Conservation (phyloP, 2,797 vertebrate species). For the Remorina albescens region DNA sequence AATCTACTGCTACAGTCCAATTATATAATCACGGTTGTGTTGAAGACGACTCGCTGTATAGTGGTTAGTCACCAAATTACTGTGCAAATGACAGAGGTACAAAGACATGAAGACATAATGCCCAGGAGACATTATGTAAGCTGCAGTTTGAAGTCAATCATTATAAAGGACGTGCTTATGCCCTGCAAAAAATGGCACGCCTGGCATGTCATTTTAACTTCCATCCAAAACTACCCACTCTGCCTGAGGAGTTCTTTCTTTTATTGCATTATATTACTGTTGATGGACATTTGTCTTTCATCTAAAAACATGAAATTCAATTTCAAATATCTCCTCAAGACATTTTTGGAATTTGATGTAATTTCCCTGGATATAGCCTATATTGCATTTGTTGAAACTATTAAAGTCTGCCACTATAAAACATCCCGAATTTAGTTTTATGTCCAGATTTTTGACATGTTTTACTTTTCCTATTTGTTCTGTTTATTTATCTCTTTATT, state of each 20-base stretch:
- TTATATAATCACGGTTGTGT: not conserved
- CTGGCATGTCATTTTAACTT: slow-evolving; percentile 14
- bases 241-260: not conserved
- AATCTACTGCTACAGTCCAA: not conserved
- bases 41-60: slow-evolving; percentile 19
- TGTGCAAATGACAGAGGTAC: slow-evolving; percentile 31
- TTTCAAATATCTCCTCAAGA: slow-evolving; percentile 29
- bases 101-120: slow-evolving; percentile 15
- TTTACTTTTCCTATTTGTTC: not conserved
- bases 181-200: slow-evolving; percentile 15
- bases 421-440: slow-evolving; percentile 30
- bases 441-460: slow-evolving; percentile 8
- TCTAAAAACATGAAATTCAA: slow-evolving; percentile 28
- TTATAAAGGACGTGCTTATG: slow-evolving; percentile 10
- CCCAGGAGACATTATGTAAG: slow-evolving; percentile 31
- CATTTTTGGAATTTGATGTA: slow-evolving; percentile 32
- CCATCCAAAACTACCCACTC: not conserved
- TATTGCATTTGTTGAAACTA: slow-evolving; percentile 41
- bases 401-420: slow-evolving; percentile 23
- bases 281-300: slow-evolving; percentile 1
- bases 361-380: slow-evolving; percentile 23
- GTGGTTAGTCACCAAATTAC: slow-evolving; percentile 21
- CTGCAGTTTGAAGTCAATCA: slow-evolving; percentile 28
- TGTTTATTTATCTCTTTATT: not conserved
- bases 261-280: not conserved